Base-by-base conservation (phyloP, 2,797 vertebrate species). In the Dermochelys coriacea region DNA sequence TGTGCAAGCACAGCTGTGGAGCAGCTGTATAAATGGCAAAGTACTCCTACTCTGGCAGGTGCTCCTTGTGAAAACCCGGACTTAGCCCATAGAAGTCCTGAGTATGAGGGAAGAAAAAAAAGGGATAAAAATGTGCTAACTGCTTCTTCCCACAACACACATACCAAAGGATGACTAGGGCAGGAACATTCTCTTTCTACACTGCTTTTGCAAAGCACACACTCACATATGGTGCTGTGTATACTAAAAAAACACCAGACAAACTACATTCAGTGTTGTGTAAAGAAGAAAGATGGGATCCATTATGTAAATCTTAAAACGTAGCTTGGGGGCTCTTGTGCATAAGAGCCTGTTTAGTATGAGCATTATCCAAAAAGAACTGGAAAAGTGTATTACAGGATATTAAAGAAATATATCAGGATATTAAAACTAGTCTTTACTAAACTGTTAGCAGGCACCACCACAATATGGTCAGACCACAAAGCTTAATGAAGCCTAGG, bases 361-460 rank as follows among this genome's bases (percentile, higher is more conserved):
- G 94, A 96, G n/a, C 74, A 88, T 85, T 91, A 86, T 95, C 55
- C 87, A 88, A 90, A 89, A 90, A 95, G 93, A 91, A 86, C 92
- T 11, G 1, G 87, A 86, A 86, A 96, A 94, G 96, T 82, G 93
- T 89, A 90, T 88, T 25, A 85, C 97, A 98, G 97, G 98, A 98
- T 98, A 98, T 98, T 97, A 97, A 91, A 96, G 91, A 96, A 97
- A 96, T 94, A 97, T 80, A 93, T 91, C 97, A 96, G 97, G 98
- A 98, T 98, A 98, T 98, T 98, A 98, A 98, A 98, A 87, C 11
- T 57, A 87, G 87, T 86, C 78, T 37, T 90, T 86, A 49, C 85
- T 23, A 84, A 95, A 94, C 74, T 81, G 74, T 52, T 68, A 79
- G 86, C 61, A 94, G 95, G 50, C 57, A 77, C 88, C 84, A 57